phyloP scores from a whole-genome alignment of 2,113 vertebrate species.

The Silurus meridionalis region DNA sequence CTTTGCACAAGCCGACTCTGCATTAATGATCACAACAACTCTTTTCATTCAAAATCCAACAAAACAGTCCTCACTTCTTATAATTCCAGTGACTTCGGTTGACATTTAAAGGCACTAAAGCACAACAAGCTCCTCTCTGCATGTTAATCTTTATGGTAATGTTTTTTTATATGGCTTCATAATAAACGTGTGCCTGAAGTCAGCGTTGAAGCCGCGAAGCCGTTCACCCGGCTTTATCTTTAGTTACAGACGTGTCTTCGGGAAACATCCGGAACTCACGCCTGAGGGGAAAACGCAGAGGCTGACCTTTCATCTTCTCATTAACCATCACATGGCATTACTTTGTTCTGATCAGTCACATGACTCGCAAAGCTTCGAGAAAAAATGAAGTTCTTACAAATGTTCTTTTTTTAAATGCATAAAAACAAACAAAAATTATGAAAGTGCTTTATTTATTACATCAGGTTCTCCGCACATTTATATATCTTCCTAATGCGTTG shows the following conservation, averaged over 20 bases:
- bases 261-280: not conserved
- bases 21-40: not conserved
- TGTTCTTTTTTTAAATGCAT: slow-evolving; percentile 10
- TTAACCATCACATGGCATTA: slow-evolving; percentile 12
- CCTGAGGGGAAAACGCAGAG: not conserved
- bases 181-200: not conserved
- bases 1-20: not conserved
- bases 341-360: not conserved
- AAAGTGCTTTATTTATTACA: not conserved
- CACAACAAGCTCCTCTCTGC: not conserved
- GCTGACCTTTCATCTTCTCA: slow-evolving; percentile 7
- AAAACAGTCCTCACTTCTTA: not conserved
- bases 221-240: not conserved
- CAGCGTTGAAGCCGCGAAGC: not conserved
- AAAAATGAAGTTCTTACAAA: not conserved
- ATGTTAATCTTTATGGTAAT: not conserved
- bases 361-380: not conserved
- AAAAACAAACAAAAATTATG: not conserved
- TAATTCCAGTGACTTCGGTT: not conserved
- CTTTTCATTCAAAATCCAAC: not conserved
- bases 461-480: not conserved
- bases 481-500: not conserved
- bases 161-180: not conserved
- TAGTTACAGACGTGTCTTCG: not conserved
- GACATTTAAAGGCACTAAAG: not conserved